Conservation (phyloP, 1,140 invertebrate genomes). For the Zaprionus taronus region DNA sequence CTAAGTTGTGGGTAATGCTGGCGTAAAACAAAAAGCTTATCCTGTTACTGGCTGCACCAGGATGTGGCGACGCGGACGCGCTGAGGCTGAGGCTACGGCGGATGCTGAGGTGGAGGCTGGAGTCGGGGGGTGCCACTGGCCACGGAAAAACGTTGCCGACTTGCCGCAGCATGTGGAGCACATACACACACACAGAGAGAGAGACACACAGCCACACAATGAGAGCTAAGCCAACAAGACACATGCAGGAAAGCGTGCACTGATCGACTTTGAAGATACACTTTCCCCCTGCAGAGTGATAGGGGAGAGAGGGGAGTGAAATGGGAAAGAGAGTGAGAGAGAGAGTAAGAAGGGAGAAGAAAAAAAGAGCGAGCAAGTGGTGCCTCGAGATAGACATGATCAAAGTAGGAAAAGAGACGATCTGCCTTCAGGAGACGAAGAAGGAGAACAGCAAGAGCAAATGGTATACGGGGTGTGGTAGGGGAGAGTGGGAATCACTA, state of each 20-base stretch:
- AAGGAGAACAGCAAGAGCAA: no score
- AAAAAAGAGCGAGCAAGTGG: no score
- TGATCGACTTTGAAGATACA: constrained; percentile 13
- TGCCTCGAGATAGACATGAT: no score
- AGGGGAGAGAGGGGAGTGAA: neutral
- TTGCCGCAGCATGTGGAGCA: constrained; percentile 68
- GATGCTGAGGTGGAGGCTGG: neutral
- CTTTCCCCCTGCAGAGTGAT: no score
- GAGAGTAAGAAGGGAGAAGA: no score
- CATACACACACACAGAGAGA: constrained; percentile 9
- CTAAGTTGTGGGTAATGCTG: constrained; percentile 80
- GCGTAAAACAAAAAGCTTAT: constrained; percentile 83
- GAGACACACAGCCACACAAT: constrained; percentile 3
- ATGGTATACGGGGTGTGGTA: no score
- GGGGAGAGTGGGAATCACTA: no score
- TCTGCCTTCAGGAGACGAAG: no score
- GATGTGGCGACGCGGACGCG: neutral
- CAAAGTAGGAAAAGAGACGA: no score
- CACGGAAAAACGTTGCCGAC: constrained; percentile 72
- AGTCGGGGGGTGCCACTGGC: neutral
- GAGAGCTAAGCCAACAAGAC: constrained; percentile 44
- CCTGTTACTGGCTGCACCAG: constrained; percentile 57
- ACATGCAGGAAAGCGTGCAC: neutral
- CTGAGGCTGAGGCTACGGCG: neutral
- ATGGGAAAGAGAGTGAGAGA: no score